phyloP scores from a whole-genome alignment of 2,888 invertebrate species.

The Micoletzkya japonica region DNA sequence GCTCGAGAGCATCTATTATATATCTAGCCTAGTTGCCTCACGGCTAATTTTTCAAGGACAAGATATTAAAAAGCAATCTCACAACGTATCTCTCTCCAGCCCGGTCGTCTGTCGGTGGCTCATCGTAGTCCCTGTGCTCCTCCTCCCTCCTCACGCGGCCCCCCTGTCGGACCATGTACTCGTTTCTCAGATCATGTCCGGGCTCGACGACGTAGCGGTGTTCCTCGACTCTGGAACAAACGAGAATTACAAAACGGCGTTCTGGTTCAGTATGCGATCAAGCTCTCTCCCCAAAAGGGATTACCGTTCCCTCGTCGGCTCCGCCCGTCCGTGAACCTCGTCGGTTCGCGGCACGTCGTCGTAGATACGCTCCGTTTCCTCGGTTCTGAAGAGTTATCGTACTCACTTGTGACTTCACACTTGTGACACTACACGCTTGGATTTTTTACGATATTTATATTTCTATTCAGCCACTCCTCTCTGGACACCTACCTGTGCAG shows the following conservation, averaged over 20 bases:
- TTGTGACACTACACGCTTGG: neutral
- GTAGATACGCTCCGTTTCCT: conserved; percentile 25
- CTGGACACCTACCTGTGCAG: conserved; percentile 12
- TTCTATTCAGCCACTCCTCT: conserved; percentile 2
- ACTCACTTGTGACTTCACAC: neutral
- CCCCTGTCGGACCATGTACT: neutral
- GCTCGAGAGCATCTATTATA: neutral
- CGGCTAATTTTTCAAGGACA: too few relatives aligned
- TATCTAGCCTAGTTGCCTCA: neutral
- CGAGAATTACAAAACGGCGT: too few relatives aligned
- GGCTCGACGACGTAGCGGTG: too few relatives aligned
- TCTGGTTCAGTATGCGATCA: too few relatives aligned
- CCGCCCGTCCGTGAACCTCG: too few relatives aligned
- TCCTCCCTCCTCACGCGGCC: neutral
- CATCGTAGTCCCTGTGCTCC: neutral
- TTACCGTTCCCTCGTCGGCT: neutral
- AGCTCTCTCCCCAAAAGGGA: neutral
- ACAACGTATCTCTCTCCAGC: neutral
- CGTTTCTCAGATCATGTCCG: too few relatives aligned
- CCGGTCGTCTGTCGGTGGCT: neutral
- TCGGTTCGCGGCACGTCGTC: conserved; percentile 28
- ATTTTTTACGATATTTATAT: neutral
- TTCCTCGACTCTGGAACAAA: too few relatives aligned
- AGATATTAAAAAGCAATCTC: too few relatives aligned
- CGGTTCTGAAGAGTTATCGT: conserved; percentile 7